A percentile compares a stretch with the other conserved stretches of the same genome.
phyloP scores from a whole-genome alignment of 2,888 invertebrate species.

The Apamea sordens region DNA sequence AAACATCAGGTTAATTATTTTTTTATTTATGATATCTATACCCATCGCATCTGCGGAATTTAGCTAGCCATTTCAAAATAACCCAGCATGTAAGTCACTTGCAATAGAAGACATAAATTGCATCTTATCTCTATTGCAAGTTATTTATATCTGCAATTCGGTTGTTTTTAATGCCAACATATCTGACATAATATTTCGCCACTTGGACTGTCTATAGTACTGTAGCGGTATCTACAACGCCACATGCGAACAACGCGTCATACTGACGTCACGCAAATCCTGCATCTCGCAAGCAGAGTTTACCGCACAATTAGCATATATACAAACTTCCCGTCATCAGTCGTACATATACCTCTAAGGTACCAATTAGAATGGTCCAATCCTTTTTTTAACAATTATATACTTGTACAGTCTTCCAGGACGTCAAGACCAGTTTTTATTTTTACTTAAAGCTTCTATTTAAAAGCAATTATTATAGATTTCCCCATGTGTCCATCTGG shows the following conservation, averaged over 20 bases:
- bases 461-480: conserved; percentile 70
- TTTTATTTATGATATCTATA: no score
- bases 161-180: neutral
- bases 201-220: neutral
- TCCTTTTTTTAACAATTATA: neutral
- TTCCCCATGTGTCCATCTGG: conserved; percentile 66
- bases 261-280: no score
- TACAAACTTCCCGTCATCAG: no score
- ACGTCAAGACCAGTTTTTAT: neutral
- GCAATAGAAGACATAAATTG: neutral
- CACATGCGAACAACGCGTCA: no score
- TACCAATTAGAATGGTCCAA: neutral
- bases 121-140: neutral
- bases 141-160: neutral
- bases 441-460: conserved; percentile 1
- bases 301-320: no score
- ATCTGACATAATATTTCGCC: neutral
- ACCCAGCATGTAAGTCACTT: neutral
- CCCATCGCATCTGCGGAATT: no score
- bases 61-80: no score
- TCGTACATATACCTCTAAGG: no score
- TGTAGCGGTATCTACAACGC: no score
- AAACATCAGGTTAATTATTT: no score
- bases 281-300: no score
- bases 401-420: neutral